Evolutionary conservation across 2,888 invertebrate species (phyloP).

Genomic region (Platypus cylindrus): DNA sequence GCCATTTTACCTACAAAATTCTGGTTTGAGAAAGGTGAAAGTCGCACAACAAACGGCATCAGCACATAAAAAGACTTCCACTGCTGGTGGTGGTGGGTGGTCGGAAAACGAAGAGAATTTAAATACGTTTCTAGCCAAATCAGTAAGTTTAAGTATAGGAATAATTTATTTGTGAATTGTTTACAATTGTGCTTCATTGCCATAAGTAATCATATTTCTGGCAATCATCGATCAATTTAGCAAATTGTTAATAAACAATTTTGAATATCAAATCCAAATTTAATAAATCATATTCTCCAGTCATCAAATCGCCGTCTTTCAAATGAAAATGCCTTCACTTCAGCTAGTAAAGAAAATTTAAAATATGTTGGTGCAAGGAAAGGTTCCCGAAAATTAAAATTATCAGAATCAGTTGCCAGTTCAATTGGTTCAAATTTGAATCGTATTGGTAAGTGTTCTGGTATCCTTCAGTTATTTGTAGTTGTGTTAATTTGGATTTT

Average conservation of each 20-base stretch:
- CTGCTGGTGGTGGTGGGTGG: constrained; percentile 27
- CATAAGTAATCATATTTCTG: too few species aligned
- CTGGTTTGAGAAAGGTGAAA: constrained; percentile 80
- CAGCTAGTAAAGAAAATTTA: constrained; percentile 74
- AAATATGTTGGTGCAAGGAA: constrained; percentile 36
- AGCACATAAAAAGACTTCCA: constrained; percentile 35
- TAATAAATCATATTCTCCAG: constrained; percentile 25
- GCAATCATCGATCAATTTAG: too few species aligned
- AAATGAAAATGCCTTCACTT: constrained; percentile 68
- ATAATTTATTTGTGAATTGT: too few species aligned
- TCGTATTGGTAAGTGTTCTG: constrained; percentile 40
- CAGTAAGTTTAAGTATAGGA: constrained; percentile 30
- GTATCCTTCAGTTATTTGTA: too few species aligned
- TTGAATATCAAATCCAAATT: constrained; percentile 2
- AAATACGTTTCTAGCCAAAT: constrained; percentile 38
- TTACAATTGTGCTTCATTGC: too few species aligned
- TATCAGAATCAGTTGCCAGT: constrained; percentile 83
- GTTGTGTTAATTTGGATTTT: too few species aligned
- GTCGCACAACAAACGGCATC: constrained; percentile 71
- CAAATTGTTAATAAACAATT: too few species aligned
- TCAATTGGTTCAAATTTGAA: constrained; percentile 82
- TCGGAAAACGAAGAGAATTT: constrained; percentile 43
- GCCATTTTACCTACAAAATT: constrained; percentile 96
- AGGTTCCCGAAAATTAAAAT: constrained; percentile 59
- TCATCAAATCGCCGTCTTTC: constrained; percentile 66